Base-by-base conservation (phyloP, 2,113 vertebrate species). In the Erythrolamprus reginae region DNA sequence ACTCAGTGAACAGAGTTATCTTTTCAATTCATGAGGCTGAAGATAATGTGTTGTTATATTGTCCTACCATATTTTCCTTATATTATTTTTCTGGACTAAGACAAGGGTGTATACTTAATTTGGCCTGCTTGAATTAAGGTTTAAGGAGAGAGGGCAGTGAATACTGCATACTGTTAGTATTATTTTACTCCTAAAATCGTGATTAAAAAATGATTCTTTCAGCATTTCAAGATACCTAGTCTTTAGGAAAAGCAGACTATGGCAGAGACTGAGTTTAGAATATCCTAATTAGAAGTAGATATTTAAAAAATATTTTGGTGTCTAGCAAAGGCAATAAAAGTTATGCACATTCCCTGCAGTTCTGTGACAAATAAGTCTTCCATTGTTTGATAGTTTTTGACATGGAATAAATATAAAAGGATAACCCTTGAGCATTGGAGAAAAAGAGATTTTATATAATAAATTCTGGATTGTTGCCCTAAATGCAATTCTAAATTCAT, bases 231-330 rank as follows among this genome's bases (percentile, higher is more conserved):
- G n/a, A 90, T 94, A 84, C 93, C 84, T 77, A 42, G 48, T 13
- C 53, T 94, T 3, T 47, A 86, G 88, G 91, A 70, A 42, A 89
- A 92, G 92, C 89, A 77, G n/a, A n/a, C 89, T 48, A 85, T 65
- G 90, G 17, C 45, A 26, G 45, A 83, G 70, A 47, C 38, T 28
- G 65, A 77, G 7, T 33, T 33, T 83, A 38, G 70, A 0, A 42
- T 38, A 6, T 88, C 70, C 21, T 47, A n/a, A 21, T 12, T 24
- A 24, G 90, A 90, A 91, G 1, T 65, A 24, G 55, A 55, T 61
- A n/a, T 5, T 50, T 85, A n/a, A 12, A 85, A 90, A 23, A 12
- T 26, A 26, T 21, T 87, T 89, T 50, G 13, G 45, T 61, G 6
- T 50, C 45, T 5, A 33, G 42, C 24, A 84, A 84, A 21, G 26